Evolutionary conservation across 1,140 invertebrate species (phyloP).

Genomic region (Conus betulinus): DNA sequence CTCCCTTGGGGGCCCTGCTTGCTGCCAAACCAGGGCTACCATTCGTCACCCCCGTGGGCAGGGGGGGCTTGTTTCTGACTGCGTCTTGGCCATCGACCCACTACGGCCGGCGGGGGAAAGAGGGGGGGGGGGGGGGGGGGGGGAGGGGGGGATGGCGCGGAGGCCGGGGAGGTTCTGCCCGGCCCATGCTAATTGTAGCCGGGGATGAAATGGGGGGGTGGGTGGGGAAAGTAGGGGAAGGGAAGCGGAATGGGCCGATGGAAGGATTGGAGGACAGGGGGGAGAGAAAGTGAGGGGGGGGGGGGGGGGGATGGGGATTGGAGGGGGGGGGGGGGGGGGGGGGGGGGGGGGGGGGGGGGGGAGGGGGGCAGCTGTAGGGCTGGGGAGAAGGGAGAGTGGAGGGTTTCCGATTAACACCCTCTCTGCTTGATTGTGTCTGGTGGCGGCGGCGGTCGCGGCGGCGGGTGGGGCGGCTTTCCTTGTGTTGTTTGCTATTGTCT

Average conservation of each 20-base stretch:
- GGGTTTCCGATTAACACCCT: neutral
- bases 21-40: conserved; percentile 23
- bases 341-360: neutral
- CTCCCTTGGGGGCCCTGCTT: conserved; percentile 9
- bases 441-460: neutral
- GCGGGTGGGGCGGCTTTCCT: neutral
- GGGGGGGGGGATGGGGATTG: no score
- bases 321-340: no score
- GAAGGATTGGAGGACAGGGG: no score
- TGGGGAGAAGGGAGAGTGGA: neutral
- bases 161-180: no score
- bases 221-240: no score
- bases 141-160: no score
- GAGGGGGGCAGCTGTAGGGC: neutral
- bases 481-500: neutral
- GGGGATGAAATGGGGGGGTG: neutral
- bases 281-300: no score
- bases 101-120: no score
- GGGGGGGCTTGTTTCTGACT: conserved; percentile 28
- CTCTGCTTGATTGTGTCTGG: conserved; percentile 29
- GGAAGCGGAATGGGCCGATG: no score
- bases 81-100: neutral
- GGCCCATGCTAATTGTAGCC: conserved; percentile 33
- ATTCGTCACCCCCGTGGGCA: conserved; percentile 36
- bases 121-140: neutral